These are phyloP conservation scores for Yponomeuta malinellus DNA, from an alignment of 2,888 invertebrate species.

Conservation along the genomic window DNA sequence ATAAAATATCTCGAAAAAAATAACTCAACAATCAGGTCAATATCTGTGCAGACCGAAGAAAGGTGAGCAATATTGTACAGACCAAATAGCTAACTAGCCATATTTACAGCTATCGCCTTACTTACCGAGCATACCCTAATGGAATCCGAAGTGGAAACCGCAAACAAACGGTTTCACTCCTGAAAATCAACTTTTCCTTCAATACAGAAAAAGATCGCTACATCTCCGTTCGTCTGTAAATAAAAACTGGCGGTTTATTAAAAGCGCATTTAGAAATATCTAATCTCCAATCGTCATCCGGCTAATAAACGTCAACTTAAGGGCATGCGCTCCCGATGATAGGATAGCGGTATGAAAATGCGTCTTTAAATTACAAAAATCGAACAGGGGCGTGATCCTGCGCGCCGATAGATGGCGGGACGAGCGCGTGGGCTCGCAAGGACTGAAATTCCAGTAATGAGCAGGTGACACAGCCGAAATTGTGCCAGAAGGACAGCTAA, in stretches of 20 bases:
- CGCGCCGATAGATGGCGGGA: constrained; percentile 28
- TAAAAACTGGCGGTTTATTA: background rate
- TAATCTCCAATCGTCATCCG: background rate
- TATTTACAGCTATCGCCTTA: too few species aligned
- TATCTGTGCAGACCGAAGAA: too few species aligned
- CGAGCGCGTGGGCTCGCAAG: constrained; percentile 43
- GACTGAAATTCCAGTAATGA: constrained; percentile 50
- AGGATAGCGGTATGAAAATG: constrained; percentile 58
- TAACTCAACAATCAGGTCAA: too few species aligned
- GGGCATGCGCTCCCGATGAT: constrained; percentile 60
- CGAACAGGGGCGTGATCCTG: background rate
- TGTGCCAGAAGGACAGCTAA: background rate
- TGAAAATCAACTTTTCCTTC: too few species aligned
- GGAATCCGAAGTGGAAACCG: too few species aligned
- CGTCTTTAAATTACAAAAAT: constrained; percentile 53
- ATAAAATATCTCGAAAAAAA: too few species aligned
- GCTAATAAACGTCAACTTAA: constrained; percentile 20
- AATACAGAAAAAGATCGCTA: background rate
- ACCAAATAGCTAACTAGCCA: too few species aligned
- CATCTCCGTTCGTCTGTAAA: background rate
- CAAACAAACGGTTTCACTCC: too few species aligned
- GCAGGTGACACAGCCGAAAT: background rate
- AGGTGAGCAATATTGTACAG: too few species aligned
- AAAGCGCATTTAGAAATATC: constrained; percentile 4
- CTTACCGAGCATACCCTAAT: too few species aligned